Percentiles rank a stretch among this genome's conserved stretches.
Conservation (phyloP, 35 echinoderm and acorn worm genomes). For the Acanthaster planci region DNA sequence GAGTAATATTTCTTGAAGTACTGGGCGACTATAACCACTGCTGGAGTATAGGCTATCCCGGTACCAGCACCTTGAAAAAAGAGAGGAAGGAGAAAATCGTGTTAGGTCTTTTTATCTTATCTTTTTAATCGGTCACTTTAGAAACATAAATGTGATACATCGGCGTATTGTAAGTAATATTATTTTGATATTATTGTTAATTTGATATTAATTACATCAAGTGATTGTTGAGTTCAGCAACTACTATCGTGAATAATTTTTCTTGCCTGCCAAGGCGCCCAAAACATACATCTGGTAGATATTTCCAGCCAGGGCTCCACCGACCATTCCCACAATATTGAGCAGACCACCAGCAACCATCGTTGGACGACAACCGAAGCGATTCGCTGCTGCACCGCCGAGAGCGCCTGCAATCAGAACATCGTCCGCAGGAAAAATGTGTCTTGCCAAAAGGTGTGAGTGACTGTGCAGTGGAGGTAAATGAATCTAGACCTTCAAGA, state of each 20-base stretch:
- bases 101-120: not conserved
- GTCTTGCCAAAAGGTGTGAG: no score
- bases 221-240: not conserved
- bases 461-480: no score
- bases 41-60: not conserved
- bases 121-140: not conserved
- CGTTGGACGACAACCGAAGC: not conserved
- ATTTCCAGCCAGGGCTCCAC: not conserved
- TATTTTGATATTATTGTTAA: not conserved
- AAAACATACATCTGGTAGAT: not conserved
- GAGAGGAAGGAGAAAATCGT: not conserved
- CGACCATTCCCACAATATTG: not conserved
- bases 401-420: not conserved
- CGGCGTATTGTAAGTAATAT: not conserved
- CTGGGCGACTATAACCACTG: not conserved
- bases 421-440: not conserved
- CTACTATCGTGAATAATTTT: not conserved
- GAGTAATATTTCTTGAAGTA: slow-evolving; percentile 9
- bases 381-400: not conserved
- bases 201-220: not conserved
- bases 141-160: not conserved
- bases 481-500: no score
- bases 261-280: not conserved
- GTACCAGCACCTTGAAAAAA: not conserved
- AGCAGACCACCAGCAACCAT: not conserved